Base-by-base conservation (phyloP, 2,797 vertebrate species). In the Helostoma temminkii region DNA sequence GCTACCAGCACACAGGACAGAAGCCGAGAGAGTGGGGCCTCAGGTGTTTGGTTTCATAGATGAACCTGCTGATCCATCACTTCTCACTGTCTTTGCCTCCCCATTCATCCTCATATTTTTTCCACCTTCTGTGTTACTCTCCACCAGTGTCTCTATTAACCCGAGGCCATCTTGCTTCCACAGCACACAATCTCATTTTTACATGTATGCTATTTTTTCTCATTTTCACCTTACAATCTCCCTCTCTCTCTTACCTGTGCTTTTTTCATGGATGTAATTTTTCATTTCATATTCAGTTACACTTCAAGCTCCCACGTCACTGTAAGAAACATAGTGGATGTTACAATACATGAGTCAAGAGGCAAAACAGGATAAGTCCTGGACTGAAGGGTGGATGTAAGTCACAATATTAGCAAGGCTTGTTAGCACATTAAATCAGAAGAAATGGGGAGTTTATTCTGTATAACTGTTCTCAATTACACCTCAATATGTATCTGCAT, bases 31-130 rank as follows among this genome's bases (percentile, higher is more conserved):
- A 25, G 56, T 0, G 9, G 46, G 56, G 81, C 74, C 74, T 80
- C 82, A 76, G 79, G 79, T 86, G 75, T 65, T 81, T 39, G 42
- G 61, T 66, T 69, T 76, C 71, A 81, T 24, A 62, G 32, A 78
- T 52, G 60, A 72, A 53, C 55, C 28, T 55, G 76, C 67, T 74
- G 68, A 83, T 76, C 72, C 64, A 69, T 79, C 56, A 55, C 61
- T 72, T 63, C 59, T 64, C 34, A 32, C 60, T 46, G 12, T 25
- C 67, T 67, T 53, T 19, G 36, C 41, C 59, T 61, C 41, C 42
- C 43, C 71, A 34, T 19, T 34, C 21, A 22, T 28, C 32, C 21
- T 11, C 5, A 11, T 41, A 41, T 41, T 63, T 36, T 47, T 37
- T 34, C 25, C 37, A 59, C 34, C 37, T 24, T 37, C 58, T 28